Evolutionary conservation across 2,888 invertebrate genomes (phyloP), one percentile per base, ranked within the genome.

Genomic region (Latrodectus hesperus): DNA sequence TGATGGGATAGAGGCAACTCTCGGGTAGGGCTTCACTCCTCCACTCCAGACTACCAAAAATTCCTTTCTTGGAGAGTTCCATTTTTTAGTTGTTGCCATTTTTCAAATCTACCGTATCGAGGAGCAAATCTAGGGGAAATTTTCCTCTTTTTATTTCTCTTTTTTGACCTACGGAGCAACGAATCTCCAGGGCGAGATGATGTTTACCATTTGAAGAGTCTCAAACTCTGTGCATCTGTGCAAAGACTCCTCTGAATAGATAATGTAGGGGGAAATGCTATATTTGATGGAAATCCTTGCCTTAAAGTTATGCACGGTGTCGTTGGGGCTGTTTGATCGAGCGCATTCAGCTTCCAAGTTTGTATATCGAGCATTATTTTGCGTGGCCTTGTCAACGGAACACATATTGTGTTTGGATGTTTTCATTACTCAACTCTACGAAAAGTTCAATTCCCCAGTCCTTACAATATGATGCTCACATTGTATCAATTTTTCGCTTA

Each of bases 181-280:
- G 60, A 60, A 38, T 87, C 87, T 77, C 82, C 51, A 17, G 78
- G 74, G 82, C 71, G n/a, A 52, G 82, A 83, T 78, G 78, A 79
- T 88, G 87, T 88, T 88, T 88, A 79, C 87, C 73, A 79, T 83
- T 74, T 68, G 67, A 60, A 74, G 71, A 81, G 65, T 80, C 81
- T 76, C 76, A 76, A 82, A 67, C 70, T 88, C 64, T 55, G 73
- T 17, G 52, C 78, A 70, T 75, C 82, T 74, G 78, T 88, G 83
- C 78, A 88, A 82, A 83, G 87, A 77, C 81, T 77, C 72, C 72
- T 68, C 73, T 87, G 86, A 82, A 87, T 87, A 87, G 86, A 82
- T 87, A 82, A 87, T 87, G 81, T 72, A 17, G 60, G 67, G 76
- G 55, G 55, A 76, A 55, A 73, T 14, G 71, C 74, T 74, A 74